Conservation (phyloP, 2,797 vertebrate genomes). For the Leptodactylus fallax region DNA sequence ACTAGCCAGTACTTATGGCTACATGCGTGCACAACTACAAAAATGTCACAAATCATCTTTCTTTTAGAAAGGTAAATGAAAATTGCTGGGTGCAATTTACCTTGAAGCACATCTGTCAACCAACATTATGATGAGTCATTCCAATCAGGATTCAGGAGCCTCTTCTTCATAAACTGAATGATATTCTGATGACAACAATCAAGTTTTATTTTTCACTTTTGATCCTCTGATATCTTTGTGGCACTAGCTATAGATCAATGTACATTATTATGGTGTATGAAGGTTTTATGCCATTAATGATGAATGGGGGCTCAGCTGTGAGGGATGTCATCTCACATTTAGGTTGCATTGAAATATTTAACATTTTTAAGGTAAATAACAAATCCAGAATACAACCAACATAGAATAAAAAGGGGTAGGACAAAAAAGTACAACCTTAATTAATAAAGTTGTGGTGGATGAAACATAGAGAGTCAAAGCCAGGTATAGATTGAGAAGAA, state of each 20-base stretch:
- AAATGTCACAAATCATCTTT: constrained; percentile 5
- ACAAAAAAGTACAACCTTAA: neutral
- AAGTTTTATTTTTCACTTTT: constrained; percentile 24
- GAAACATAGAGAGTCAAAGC: no score
- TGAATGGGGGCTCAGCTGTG: neutral
- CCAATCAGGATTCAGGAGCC: neutral
- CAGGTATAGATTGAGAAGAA: no score
- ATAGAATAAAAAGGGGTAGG: neutral
- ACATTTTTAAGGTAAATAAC: neutral
- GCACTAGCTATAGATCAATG: neutral
- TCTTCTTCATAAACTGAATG: constrained; percentile 4
- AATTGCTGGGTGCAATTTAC: constrained; percentile 28
- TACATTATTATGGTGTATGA: neutral
- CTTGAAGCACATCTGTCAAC: constrained; percentile 21
- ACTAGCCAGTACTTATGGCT: neutral
- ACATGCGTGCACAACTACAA: neutral
- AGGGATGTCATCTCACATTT: neutral
- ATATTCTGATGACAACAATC: constrained; percentile 26
- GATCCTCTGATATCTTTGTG: constrained; percentile 4
- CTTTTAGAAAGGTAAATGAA: constrained; percentile 29
- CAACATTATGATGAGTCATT: constrained; percentile 40
- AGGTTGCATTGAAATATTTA: neutral
- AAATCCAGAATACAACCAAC: neutral
- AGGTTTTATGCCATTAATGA: neutral
- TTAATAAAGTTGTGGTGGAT: no score